These are phyloP conservation scores for Smittia aterrima DNA, from an alignment of 2,888 invertebrate genomes.

Conservation along the genomic window DNA sequence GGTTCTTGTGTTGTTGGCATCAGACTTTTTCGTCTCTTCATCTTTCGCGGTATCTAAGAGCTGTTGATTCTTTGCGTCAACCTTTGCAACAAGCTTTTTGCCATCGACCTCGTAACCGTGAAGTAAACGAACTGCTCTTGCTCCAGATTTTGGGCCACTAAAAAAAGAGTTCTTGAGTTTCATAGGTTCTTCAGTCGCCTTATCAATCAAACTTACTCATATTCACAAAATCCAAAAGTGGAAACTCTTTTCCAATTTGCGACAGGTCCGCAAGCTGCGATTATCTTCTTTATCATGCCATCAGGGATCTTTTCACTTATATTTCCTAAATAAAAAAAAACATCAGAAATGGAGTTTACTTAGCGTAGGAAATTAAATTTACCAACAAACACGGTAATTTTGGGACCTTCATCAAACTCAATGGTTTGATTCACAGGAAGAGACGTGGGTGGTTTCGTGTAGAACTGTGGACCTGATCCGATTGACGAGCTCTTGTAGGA, in stretches of 20 bases:
- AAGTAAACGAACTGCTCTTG: conserved; percentile 87
- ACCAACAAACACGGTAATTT: conserved; percentile 97
- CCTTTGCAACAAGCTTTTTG: conserved; percentile 91
- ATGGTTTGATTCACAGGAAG: conserved; percentile 43
- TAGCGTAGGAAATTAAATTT: conserved; percentile 45
- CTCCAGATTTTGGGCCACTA: conserved; percentile 85
- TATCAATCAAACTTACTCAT: conserved; percentile 58
- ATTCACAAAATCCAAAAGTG: conserved; percentile 98
- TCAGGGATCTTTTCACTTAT: conserved; percentile 95
- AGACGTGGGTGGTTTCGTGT: conserved; percentile 36
- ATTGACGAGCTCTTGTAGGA: conserved; percentile 23
- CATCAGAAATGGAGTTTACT: no score
- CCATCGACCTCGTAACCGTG: conserved; percentile 92
- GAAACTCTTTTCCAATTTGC: conserved; percentile 97
- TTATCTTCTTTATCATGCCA: conserved; percentile 86
- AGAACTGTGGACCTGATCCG: conserved; percentile 33
- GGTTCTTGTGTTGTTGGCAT: conserved; percentile 57
- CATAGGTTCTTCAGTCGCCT: neutral
- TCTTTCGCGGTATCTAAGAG: conserved; percentile 91
- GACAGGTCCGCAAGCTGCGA: conserved; percentile 91
- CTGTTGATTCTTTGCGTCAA: conserved; percentile 95
- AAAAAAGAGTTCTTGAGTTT: conserved; percentile 40
- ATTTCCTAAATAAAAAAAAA: conserved; percentile 64
- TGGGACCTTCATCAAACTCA: conserved; percentile 65
- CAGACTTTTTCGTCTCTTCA: conserved; percentile 61